Percentiles rank a stretch among this genome's conserved stretches.
phyloP scores from a whole-genome alignment of 35 echinoderm and acorn worm species.

The Hemicentrotus pulcherrimus region DNA sequence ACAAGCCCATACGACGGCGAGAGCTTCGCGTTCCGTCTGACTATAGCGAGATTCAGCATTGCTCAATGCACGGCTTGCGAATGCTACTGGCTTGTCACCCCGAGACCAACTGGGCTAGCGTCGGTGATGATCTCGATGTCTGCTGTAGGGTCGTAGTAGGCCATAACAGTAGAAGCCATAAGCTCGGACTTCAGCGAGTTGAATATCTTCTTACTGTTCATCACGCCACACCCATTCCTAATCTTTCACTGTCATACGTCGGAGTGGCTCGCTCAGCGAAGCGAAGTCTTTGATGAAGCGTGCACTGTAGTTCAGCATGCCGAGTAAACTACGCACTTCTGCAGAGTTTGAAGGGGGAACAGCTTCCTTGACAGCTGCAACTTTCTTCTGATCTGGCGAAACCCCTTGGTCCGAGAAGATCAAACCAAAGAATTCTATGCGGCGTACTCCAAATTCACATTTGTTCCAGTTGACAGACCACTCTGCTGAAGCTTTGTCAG shows the following conservation, averaged over 20 bases:
- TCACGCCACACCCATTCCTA: conserved; percentile 34
- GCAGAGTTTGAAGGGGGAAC: too few species aligned
- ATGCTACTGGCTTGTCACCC: too few species aligned
- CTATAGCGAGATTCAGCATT: conserved; percentile 62
- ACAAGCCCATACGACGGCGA: conserved; percentile 68
- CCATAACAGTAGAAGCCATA: too few species aligned
- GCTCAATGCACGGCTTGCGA: conserved; percentile 57
- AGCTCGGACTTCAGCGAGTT: too few species aligned
- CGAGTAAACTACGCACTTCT: conserved; percentile 61
- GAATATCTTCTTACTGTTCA: too few species aligned
- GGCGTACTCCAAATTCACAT: conserved; percentile 54
- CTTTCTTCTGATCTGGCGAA: conserved; percentile 63
- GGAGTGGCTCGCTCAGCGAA: too few species aligned
- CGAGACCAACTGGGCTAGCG: too few species aligned
- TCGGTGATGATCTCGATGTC: too few species aligned
- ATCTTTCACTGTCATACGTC: conserved; percentile 51
- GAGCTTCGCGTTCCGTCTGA: conserved; percentile 64
- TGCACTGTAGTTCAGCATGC: conserved; percentile 62
- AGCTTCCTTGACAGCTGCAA: too few species aligned
- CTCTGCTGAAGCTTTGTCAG: conserved; percentile 36
- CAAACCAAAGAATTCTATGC: conserved; percentile 66
- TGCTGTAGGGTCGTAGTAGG: too few species aligned
- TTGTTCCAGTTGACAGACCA: conserved; percentile 57
- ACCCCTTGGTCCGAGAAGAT: conserved; percentile 54
- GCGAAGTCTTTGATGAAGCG: conserved; percentile 50